Conservation (phyloP, 2,797 vertebrate genomes). For the Otolemur crassicaudatus region DNA sequence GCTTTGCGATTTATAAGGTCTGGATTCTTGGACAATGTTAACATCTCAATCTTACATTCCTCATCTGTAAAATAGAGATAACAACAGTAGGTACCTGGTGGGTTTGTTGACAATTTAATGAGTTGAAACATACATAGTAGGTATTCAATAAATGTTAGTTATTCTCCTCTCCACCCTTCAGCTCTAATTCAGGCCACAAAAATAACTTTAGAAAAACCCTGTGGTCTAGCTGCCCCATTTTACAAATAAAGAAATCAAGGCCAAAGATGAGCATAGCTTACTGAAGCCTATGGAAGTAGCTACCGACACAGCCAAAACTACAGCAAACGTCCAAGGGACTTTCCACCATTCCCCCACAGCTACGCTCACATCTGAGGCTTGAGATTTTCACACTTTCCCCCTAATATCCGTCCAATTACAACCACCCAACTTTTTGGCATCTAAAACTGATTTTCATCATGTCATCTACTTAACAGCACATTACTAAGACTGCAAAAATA, state of each 20-base stretch:
- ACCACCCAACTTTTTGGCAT: not conserved
- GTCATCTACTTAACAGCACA: not conserved
- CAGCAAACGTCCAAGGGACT: not conserved
- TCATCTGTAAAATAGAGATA: not conserved
- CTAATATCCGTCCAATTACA: not conserved
- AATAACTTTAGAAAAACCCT: conserved; percentile 15
- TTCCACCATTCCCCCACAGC: not conserved
- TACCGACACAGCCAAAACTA: not conserved
- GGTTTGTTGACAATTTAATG: not conserved
- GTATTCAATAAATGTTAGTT: not conserved
- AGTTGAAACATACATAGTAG: not conserved
- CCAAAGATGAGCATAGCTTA: not conserved
- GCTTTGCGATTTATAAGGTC: conserved; percentile 13
- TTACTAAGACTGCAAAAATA: not conserved
- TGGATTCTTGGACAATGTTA: not conserved
- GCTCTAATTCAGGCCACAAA: not conserved
- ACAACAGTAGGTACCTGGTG: not conserved
- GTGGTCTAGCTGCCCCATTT: not conserved
- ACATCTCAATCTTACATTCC: not conserved
- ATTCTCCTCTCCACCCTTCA: not conserved
- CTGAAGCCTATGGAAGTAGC: not conserved
- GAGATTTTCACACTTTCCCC: not conserved
- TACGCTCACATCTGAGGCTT: not conserved
- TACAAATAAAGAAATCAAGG: not conserved
- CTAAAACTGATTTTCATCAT: not conserved